Conservation (phyloP, 2,888 invertebrate genomes). For the Athalia cordata region DNA sequence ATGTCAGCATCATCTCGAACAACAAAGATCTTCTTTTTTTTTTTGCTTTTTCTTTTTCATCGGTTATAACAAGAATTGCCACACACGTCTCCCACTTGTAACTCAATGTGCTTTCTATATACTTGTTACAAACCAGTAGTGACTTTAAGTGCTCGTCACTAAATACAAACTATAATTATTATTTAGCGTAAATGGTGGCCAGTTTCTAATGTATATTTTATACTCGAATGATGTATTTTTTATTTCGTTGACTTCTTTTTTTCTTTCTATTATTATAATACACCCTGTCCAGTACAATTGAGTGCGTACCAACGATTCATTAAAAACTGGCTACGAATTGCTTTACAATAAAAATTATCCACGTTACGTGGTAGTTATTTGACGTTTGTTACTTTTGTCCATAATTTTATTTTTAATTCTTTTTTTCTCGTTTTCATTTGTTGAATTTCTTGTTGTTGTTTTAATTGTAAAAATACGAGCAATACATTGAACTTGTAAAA, state of each 20-base stretch:
- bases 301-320: constrained; percentile 8
- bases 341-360: constrained; percentile 11
- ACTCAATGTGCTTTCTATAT: constrained; percentile 1
- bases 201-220: constrained; percentile 19
- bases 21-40: constrained; percentile 62
- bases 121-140: constrained; percentile 58
- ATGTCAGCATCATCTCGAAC: constrained; percentile 63
- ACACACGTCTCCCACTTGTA: constrained; percentile 23
- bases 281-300: constrained; percentile 19
- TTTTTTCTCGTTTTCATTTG: constrained; percentile 43
- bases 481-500: constrained; percentile 68
- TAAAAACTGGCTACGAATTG: constrained; percentile 36
- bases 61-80: constrained; percentile 25
- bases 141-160: constrained; percentile 11
- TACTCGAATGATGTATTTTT: not conserved
- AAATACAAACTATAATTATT: constrained; percentile 61
- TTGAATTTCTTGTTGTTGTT: constrained; percentile 42
- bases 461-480: constrained; percentile 65
- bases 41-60: constrained; percentile 41
- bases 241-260: not conserved
- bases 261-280: not conserved
- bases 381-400: not conserved
- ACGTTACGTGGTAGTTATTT: not conserved
- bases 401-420: constrained; percentile 28
- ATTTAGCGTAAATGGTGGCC: constrained; percentile 36